A percentile compares a stretch with the other conserved stretches of the same genome.
These are phyloP conservation scores for Nesidiocoris tenuis DNA, from an alignment of 2,888 invertebrate species.

Conservation along the genomic window DNA sequence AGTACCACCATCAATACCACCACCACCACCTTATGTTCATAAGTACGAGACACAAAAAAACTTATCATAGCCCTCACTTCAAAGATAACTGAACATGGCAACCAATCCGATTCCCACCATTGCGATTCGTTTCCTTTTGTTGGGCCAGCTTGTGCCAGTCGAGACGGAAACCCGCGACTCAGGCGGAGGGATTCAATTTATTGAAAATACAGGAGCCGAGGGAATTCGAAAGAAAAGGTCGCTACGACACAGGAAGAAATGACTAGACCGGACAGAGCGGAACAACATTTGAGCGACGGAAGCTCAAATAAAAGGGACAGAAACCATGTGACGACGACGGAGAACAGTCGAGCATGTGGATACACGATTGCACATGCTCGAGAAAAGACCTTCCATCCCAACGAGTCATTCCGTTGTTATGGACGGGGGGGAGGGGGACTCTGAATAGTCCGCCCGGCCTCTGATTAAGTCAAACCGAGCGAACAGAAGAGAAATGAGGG, in stretches of 20 bases:
- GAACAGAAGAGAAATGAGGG: background rate
- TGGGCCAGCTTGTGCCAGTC: background rate
- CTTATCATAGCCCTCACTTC: too few relatives aligned
- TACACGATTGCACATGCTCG: background rate
- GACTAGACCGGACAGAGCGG: background rate
- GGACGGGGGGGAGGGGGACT: too few relatives aligned
- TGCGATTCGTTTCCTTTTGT: background rate
- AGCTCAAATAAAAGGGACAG: background rate
- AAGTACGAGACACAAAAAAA: too few relatives aligned
- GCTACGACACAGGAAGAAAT: background rate
- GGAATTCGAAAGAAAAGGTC: background rate
- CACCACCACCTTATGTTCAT: too few relatives aligned
- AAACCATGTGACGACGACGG: background rate
- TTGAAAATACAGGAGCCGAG: background rate
- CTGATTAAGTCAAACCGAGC: background rate
- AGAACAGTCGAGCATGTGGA: background rate
- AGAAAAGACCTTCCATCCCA: background rate
- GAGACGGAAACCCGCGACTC: background rate
- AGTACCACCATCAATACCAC: too few relatives aligned
- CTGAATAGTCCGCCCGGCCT: background rate
- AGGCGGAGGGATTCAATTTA: background rate
- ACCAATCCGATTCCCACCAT: background rate
- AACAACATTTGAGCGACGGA: background rate
- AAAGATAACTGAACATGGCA: background rate
- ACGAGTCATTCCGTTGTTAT: background rate